phyloP scores from a whole-genome alignment of 1,140 invertebrate species.

The Macrobrachium nipponense region DNA sequence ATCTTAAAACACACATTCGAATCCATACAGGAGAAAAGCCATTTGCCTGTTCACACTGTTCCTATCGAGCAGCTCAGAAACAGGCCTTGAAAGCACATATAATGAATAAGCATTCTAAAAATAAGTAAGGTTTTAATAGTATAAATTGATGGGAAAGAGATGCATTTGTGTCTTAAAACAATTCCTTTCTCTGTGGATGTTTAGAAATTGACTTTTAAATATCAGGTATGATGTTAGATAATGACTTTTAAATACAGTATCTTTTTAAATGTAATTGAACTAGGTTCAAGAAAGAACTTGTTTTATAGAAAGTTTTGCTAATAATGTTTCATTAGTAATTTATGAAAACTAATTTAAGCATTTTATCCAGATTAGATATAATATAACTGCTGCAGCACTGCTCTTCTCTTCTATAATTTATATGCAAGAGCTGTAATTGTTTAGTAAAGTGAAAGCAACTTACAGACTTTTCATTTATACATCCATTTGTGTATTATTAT shows the following conservation, averaged over 20 bases:
- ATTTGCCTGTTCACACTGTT: slow-evolving; percentile 16
- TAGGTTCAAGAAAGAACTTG: too few relatives aligned
- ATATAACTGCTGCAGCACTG: too few relatives aligned
- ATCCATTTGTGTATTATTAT: too few relatives aligned
- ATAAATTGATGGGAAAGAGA: background rate
- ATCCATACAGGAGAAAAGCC: slow-evolving; percentile 37
- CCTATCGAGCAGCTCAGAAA: slow-evolving; percentile 13
- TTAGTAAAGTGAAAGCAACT: too few relatives aligned
- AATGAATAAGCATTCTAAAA: background rate
- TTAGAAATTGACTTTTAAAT: slow-evolving; percentile 3
- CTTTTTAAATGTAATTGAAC: too few relatives aligned
- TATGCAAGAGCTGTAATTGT: too few relatives aligned
- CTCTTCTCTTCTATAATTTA: too few relatives aligned
- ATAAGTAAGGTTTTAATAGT: background rate
- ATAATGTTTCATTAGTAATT: too few relatives aligned
- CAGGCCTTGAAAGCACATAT: slow-evolving; percentile 15
- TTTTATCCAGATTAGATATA: too few relatives aligned
- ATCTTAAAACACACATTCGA: slow-evolving; percentile 17
- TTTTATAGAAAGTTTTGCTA: too few relatives aligned
- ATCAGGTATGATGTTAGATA: background rate
- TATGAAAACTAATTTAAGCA: too few relatives aligned
- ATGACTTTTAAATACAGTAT: background rate
- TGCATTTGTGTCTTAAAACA: background rate
- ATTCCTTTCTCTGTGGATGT: background rate
- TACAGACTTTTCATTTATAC: too few relatives aligned